These are phyloP conservation scores for Fopius arisanus DNA, from an alignment of 1,140 invertebrate genomes.

Conservation along the genomic window DNA sequence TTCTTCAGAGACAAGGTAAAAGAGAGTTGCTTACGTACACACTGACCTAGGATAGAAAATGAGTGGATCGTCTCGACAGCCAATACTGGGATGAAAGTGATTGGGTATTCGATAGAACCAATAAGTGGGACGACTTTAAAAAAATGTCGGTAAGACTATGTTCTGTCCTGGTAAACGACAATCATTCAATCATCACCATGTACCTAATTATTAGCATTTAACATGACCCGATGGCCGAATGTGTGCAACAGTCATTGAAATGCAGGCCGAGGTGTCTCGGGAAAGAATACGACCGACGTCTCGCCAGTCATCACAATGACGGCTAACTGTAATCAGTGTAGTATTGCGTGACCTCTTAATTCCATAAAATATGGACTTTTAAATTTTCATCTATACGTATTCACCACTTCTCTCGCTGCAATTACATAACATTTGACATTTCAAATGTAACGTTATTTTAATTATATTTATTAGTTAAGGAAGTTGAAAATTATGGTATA, in stretches of 20 bases:
- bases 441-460: background rate
- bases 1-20: no score
- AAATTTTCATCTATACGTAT: background rate
- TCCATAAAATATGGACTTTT: background rate
- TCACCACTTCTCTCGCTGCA: background rate
- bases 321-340: constrained; percentile 27
- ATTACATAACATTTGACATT: background rate
- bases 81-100: constrained; percentile 40
- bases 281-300: constrained; percentile 20
- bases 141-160: no score
- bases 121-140: constrained; percentile 39
- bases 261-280: constrained; percentile 18
- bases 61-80: constrained; percentile 11
- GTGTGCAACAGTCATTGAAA: constrained; percentile 16
- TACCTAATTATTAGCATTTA: background rate
- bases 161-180: no score
- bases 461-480: background rate
- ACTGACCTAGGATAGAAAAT: constrained; percentile 40
- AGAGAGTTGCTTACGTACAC: constrained; percentile 7
- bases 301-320: constrained; percentile 26
- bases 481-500: background rate
- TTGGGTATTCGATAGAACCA: constrained; percentile 34
- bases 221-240: constrained; percentile 8
- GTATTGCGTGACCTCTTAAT: background rate
- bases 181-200: no score